phyloP scores from a whole-genome alignment of 2,113 vertebrate genomes.

The Anarhynchus alexandrinus region DNA sequence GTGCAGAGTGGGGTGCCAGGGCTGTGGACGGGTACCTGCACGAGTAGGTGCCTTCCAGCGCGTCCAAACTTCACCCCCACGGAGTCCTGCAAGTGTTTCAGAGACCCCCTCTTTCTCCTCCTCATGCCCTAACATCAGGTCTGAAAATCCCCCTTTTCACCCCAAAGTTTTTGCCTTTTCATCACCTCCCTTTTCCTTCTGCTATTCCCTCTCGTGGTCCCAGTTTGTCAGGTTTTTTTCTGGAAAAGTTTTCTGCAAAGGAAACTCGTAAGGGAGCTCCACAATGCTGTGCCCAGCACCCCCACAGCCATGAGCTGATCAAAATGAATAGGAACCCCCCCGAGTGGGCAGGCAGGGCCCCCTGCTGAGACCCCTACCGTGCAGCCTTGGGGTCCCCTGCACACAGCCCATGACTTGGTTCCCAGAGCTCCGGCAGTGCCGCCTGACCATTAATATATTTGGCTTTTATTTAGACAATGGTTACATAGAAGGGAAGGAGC shows the following conservation, averaged over 20 bases:
- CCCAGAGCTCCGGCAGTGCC: background rate
- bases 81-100: background rate
- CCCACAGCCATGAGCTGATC: rapidly evolving
- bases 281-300: rapidly evolving
- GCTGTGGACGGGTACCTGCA: background rate
- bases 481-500: slow-evolving; percentile 91
- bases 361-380: background rate
- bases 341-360: rapidly evolving
- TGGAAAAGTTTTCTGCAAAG: background rate
- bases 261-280: rapidly evolving
- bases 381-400: background rate
- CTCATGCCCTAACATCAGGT: rapidly evolving
- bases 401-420: rapidly evolving
- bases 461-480: slow-evolving; percentile 84
- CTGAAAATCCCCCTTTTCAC: background rate
- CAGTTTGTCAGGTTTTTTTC: background rate
- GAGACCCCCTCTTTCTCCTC: background rate
- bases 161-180: background rate
- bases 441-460: background rate
- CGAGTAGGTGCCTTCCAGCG: rapidly evolving
- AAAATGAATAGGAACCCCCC: rapidly evolving
- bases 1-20: background rate
- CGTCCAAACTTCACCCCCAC: rapidly evolving
- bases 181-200: rapidly evolving
- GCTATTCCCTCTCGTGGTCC: rapidly evolving